These are phyloP conservation scores for Plodia interpunctella DNA, from an alignment of 1,140 invertebrate genomes.

Conservation along the genomic window DNA sequence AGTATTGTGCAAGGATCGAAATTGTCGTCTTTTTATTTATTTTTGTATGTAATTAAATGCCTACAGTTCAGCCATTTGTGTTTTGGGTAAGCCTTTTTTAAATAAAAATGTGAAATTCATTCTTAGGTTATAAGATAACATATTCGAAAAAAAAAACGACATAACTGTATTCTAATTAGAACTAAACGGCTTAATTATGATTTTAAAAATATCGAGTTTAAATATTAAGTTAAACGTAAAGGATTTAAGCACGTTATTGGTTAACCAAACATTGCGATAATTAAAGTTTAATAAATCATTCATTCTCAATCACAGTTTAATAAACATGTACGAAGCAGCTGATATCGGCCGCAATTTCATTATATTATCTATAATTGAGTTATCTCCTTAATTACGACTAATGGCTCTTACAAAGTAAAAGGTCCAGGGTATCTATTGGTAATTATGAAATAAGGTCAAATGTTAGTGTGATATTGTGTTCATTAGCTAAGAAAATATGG, in stretches of 20 bases:
- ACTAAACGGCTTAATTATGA: too few relatives aligned
- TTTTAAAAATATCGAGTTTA: too few relatives aligned
- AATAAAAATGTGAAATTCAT: too few relatives aligned
- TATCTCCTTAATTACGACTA: conserved; percentile 63
- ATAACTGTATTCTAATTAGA: too few relatives aligned
- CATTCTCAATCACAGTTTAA: not conserved
- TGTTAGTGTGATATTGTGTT: conserved; percentile 22
- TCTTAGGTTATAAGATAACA: too few relatives aligned
- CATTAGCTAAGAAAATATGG: not conserved
- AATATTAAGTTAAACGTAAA: not conserved
- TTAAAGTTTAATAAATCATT: not conserved
- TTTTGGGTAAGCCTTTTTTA: too few relatives aligned
- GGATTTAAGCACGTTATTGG: not conserved
- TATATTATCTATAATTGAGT: conserved; percentile 30
- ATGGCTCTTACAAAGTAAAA: conserved; percentile 44
- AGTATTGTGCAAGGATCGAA: too few relatives aligned
- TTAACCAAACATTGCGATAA: not conserved
- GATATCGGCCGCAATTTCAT: conserved; percentile 5
- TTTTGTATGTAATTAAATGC: too few relatives aligned
- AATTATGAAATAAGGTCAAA: conserved; percentile 41
- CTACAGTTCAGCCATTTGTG: too few relatives aligned
- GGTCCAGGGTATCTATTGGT: conserved; percentile 36
- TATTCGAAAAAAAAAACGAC: too few relatives aligned
- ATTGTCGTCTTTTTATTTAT: too few relatives aligned
- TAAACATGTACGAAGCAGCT: conserved; percentile 11